These are phyloP conservation scores for Sebastes aleutianus DNA, from an alignment of 2,797 vertebrate species.

Conservation along the genomic window DNA sequence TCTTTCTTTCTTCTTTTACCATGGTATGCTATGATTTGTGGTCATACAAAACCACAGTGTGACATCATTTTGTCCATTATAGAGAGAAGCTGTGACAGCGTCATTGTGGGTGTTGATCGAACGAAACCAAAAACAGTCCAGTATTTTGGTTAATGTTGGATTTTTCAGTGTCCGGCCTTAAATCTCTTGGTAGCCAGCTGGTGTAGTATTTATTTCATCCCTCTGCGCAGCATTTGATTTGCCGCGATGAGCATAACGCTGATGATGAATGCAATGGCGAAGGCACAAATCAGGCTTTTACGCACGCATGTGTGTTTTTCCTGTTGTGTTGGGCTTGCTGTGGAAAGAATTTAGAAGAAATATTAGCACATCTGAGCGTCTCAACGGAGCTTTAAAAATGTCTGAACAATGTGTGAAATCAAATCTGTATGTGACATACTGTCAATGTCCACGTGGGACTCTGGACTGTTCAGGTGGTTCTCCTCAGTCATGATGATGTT, in stretches of 20 bases:
- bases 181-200: conserved; percentile 6
- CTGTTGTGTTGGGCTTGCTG: conserved; percentile 97
- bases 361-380: background rate
- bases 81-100: conserved; percentile 31
- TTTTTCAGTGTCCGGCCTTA: background rate
- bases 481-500: conserved; percentile 99
- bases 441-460: conserved; percentile 95
- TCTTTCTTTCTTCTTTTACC: background rate
- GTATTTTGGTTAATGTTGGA: conserved; percentile 52
- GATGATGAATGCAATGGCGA: conserved; percentile 98
- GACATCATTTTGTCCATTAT: conserved; percentile 55
- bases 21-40: conserved; percentile 13
- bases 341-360: conserved; percentile 44
- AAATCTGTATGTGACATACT: conserved; percentile 80
- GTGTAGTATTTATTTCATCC: conserved; percentile 88
- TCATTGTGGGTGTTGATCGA: conserved; percentile 11
- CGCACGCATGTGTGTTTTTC: conserved; percentile 98
- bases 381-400: background rate
- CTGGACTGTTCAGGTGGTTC: conserved; percentile 92
- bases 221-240: conserved; percentile 97
- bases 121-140: conserved; percentile 21
- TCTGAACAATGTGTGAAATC: background rate
- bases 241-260: conserved; percentile 98
- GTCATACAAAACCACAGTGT: conserved; percentile 28
- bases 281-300: conserved; percentile 99